Evolutionary conservation across 2,797 vertebrate species (phyloP).

Genomic region (Thaleichthys pacificus): DNA sequence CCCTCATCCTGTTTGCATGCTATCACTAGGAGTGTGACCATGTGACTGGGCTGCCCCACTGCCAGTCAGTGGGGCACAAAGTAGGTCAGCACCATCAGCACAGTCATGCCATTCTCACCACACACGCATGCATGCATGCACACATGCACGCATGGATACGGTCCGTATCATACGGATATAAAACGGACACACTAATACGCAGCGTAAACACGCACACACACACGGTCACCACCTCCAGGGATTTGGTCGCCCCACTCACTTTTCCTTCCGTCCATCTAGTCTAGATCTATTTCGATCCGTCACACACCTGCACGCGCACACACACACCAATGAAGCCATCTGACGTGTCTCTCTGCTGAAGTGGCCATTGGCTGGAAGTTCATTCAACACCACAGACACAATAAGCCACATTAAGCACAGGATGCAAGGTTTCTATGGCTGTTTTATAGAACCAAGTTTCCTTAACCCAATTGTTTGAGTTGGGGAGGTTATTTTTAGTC

Average conservation of each 20-base stretch:
- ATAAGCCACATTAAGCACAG: background rate
- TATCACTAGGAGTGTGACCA: conserved; percentile 22
- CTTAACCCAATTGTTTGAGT: background rate
- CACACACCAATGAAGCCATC: background rate
- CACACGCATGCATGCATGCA: background rate
- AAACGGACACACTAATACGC: too few species aligned
- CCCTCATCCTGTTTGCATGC: background rate
- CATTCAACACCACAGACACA: background rate
- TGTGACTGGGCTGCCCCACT: conserved; percentile 43
- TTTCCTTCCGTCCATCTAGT: too few species aligned
- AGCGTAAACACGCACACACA: too few species aligned
- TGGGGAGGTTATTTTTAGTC: background rate
- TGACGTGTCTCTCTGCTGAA: background rate
- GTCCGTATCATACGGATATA: too few species aligned
- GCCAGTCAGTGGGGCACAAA: conserved; percentile 59
- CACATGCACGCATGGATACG: background rate
- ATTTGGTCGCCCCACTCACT: too few species aligned
- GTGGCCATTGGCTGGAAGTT: background rate
- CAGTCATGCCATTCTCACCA: conserved; percentile 54
- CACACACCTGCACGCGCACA: background rate
- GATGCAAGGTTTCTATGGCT: background rate
- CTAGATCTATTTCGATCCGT: too few species aligned
- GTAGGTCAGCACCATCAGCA: conserved; percentile 66
- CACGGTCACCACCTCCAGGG: too few species aligned
- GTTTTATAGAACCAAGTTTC: background rate